phyloP scores from a whole-genome alignment of 2,888 invertebrate species.

The Sarcophaga variegata region DNA sequence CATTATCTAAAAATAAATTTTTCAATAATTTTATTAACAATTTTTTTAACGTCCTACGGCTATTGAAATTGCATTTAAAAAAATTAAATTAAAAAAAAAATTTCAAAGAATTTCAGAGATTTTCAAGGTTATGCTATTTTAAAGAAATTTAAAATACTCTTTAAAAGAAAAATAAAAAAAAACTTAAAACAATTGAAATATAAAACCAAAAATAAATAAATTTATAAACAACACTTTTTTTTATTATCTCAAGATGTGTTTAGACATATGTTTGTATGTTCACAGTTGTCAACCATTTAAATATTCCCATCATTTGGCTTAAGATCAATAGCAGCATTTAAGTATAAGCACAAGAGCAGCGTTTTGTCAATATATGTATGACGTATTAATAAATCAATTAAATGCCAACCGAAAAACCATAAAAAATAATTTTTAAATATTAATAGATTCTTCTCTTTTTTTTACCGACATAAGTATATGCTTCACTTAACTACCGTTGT shows the following conservation, averaged over 20 bases:
- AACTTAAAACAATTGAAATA: not conserved
- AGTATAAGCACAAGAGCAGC: not conserved
- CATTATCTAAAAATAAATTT: constrained; percentile 14
- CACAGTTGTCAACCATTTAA: no score
- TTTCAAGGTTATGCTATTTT: not conserved
- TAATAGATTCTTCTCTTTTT: not conserved
- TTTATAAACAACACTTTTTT: not conserved
- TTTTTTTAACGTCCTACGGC: not conserved
- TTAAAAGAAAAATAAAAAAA: not conserved
- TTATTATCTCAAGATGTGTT: not conserved
- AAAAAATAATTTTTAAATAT: not conserved
- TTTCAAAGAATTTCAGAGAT: not conserved
- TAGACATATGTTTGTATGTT: no score
- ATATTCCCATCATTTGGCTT: no score
- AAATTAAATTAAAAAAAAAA: not conserved
- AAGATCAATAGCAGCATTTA: not conserved
- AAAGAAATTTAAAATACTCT: not conserved
- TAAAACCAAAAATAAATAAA: not conserved
- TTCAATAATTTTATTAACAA: not conserved
- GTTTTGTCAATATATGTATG: constrained; percentile 15
- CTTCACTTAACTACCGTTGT: constrained; percentile 35
- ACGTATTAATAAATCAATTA: constrained; percentile 38
- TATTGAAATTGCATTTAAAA: constrained; percentile 21
- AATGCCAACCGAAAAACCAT: not conserved
- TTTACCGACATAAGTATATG: not conserved